A percentile compares a stretch with the other conserved stretches of the same genome.
Conservation (phyloP, 2,113 vertebrate genomes). For the Lophotis ruficrista region DNA sequence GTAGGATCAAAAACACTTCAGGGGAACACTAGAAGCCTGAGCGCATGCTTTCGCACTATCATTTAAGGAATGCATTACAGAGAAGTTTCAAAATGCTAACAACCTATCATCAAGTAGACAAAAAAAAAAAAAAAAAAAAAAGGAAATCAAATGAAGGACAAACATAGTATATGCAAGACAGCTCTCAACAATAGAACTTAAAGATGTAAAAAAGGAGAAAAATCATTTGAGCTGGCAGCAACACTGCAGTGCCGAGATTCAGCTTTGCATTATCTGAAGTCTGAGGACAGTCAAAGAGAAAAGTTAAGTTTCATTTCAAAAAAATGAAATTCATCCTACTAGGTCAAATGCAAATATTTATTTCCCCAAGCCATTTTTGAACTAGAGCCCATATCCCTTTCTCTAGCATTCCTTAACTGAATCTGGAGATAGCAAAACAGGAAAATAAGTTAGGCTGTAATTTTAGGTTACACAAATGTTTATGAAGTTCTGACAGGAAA, state of each 20-base stretch:
- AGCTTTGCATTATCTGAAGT: neutral
- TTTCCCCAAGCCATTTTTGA: neutral
- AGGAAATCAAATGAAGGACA: neutral
- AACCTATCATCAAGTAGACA: neutral
- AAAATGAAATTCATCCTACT: neutral
- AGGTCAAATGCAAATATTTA: slow-evolving; percentile 50
- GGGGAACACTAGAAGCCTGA: neutral
- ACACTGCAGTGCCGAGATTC: neutral
- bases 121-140: neutral
- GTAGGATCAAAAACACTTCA: neutral
- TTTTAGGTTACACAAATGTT: slow-evolving; percentile 46
- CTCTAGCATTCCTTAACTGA: neutral
- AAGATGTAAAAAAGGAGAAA: neutral
- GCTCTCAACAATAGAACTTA: neutral
- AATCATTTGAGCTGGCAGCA: neutral
- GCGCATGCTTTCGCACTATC: neutral
- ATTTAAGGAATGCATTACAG: neutral
- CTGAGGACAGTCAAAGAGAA: neutral
- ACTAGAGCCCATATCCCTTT: neutral
- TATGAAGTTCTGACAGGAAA: slow-evolving; percentile 37
- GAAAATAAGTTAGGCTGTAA: slow-evolving; percentile 12
- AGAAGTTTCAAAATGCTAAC: neutral
- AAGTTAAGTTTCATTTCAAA: neutral
- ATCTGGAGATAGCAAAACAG: neutral
- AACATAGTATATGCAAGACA: neutral